Percentiles rank a stretch among this genome's conserved stretches.
Evolutionary conservation across 1,140 invertebrate species (phyloP).

Genomic region (Himalopsyche phryganea): DNA sequence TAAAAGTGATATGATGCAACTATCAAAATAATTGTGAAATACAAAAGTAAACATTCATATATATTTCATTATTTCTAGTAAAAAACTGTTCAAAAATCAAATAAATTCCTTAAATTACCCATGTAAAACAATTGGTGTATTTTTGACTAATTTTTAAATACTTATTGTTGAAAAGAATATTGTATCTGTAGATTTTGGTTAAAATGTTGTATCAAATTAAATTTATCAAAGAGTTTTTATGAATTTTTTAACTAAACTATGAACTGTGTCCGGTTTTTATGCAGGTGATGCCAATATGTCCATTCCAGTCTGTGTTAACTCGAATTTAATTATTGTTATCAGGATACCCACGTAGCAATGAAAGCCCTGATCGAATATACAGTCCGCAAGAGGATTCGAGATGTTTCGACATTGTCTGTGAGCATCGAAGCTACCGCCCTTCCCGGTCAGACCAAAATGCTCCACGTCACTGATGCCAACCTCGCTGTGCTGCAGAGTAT

Average conservation of each 20-base stretch:
- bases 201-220: too few species aligned
- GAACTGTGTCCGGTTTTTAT: too few species aligned
- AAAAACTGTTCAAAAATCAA: neutral
- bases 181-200: too few species aligned
- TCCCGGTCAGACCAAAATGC: constrained; percentile 58
- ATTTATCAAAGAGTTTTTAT: too few species aligned
- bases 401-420: constrained; percentile 81
- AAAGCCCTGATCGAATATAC: constrained; percentile 90
- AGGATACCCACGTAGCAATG: constrained; percentile 84
- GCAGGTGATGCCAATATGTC: too few species aligned
- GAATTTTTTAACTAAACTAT: too few species aligned
- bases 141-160: too few species aligned
- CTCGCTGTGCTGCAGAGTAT: constrained; percentile 71
- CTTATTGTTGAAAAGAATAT: too few species aligned
- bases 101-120: too few species aligned
- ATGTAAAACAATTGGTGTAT: too few species aligned
- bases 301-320: too few species aligned
- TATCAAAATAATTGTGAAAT: neutral
- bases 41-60: neutral
- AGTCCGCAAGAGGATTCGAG: constrained; percentile 74
- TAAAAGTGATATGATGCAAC: too few species aligned
- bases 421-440: constrained; percentile 83
- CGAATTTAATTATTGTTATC: constrained; percentile 35
- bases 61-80: neutral
- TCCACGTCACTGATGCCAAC: constrained; percentile 73